phyloP scores from a whole-genome alignment of 2,888 invertebrate genomes.

The Drosophila quasianomalipes region DNA sequence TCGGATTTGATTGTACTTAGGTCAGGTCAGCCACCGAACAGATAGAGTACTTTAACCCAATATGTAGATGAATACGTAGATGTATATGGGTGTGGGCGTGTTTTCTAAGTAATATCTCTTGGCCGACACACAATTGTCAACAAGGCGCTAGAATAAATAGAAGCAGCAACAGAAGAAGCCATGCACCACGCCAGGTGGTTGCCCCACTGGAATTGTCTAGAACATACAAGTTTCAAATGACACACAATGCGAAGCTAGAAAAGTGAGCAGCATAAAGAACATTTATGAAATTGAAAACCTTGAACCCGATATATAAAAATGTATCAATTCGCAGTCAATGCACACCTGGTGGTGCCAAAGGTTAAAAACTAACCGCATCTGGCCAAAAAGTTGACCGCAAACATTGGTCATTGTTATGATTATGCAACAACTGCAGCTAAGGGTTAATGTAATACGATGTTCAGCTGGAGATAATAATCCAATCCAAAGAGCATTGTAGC shows the following conservation, averaged over 20 bases:
- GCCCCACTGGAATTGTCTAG: conserved; percentile 43
- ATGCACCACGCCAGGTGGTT: conserved; percentile 47
- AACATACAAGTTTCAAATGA: conserved; percentile 57
- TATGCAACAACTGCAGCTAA: conserved; percentile 39
- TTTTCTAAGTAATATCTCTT: conserved; percentile 22
- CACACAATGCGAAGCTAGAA: conserved; percentile 41
- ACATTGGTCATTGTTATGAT: conserved; percentile 19
- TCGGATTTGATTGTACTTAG: conserved; percentile 17
- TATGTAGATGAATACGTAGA: conserved; percentile 11
- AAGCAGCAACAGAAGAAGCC: conserved; percentile 39
- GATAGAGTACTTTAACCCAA: conserved; percentile 47
- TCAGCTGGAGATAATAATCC: not conserved
- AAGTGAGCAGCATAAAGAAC: conserved; percentile 1
- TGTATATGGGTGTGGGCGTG: not conserved
- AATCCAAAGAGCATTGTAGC: not conserved
- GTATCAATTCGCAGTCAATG: conserved; percentile 24
- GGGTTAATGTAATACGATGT: conserved; percentile 2
- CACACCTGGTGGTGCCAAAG: conserved; percentile 42
- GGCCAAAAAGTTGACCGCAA: conserved; percentile 31
- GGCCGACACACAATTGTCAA: conserved; percentile 52
- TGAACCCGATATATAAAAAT: conserved; percentile 35
- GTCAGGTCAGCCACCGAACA: conserved; percentile 41
- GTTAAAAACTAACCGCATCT: conserved; percentile 30
- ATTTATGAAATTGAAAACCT: conserved; percentile 57
- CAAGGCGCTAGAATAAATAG: conserved; percentile 4